These are phyloP conservation scores for Megaustenia siamemsis DNA, from an alignment of 2,888 invertebrate species.

Conservation along the genomic window DNA sequence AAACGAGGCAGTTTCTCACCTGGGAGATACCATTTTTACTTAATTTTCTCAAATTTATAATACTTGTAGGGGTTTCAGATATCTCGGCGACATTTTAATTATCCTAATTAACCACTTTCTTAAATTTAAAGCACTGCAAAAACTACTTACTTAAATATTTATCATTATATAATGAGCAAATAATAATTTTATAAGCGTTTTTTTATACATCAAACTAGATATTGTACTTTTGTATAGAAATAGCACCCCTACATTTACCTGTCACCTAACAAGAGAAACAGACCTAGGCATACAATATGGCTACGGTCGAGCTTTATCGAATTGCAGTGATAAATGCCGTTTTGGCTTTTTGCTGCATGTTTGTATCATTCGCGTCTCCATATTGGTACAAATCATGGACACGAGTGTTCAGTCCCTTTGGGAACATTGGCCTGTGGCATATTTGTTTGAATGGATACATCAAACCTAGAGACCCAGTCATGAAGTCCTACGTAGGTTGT, in stretches of 20 bases:
- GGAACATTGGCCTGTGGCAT: conserved; percentile 75
- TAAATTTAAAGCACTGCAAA: too few relatives aligned
- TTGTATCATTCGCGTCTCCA: conserved; percentile 71
- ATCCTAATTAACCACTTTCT: too few relatives aligned
- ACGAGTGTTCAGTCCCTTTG: conserved; percentile 72
- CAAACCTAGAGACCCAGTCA: conserved; percentile 69
- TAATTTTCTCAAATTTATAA: neutral
- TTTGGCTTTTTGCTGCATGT: conserved; percentile 65
- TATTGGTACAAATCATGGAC: conserved; percentile 77
- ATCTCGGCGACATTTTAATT: too few relatives aligned
- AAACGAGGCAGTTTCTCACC: conserved; percentile 43
- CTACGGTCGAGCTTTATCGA: conserved; percentile 57
- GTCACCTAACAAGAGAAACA: too few relatives aligned
- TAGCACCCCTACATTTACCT: too few relatives aligned
- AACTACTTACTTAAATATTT: too few relatives aligned
- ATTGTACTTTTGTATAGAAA: too few relatives aligned
- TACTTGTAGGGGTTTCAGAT: neutral
- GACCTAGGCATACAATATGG: conserved; percentile 59
- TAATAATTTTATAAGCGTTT: too few relatives aligned
- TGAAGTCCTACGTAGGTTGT: conserved; percentile 75
- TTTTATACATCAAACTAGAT: too few relatives aligned
- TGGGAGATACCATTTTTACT: conserved; percentile 26
- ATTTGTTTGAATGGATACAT: conserved; percentile 74
- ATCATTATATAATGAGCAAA: too few relatives aligned
- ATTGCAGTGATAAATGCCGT: conserved; percentile 62